A percentile compares a stretch with the other conserved stretches of the same genome.
Conservation (phyloP, 2,113 vertebrate genomes). For the Petroica traversi region DNA sequence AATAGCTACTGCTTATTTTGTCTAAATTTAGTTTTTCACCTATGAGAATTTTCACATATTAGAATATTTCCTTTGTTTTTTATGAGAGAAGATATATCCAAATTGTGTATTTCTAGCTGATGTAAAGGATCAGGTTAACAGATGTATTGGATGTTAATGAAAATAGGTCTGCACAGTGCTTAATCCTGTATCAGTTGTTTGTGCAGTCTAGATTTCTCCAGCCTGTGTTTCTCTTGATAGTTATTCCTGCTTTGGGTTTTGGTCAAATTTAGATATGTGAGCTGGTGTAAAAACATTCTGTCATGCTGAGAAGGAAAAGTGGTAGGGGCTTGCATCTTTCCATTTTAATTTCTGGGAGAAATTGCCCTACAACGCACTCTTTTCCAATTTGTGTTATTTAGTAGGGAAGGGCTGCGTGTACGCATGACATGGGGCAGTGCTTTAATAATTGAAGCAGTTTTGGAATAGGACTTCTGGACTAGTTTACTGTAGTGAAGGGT, state of each 20-base stretch:
- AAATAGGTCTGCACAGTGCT: not conserved
- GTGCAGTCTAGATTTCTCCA: not conserved
- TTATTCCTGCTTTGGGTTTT: not conserved
- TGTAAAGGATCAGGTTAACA: not conserved
- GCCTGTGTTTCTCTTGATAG: not conserved
- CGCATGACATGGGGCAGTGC: accelerated
- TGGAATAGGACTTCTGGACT: not conserved
- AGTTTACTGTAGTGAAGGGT: not conserved
- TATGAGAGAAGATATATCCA: not conserved
- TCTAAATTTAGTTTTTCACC: not conserved
- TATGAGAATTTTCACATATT: not conserved
- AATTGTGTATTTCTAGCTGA: not conserved
- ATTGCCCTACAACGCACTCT: not conserved
- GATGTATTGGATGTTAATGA: not conserved
- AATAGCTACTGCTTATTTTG: not conserved
- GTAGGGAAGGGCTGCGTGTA: not conserved
- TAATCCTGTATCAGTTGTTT: not conserved
- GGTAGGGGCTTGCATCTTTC: not conserved
- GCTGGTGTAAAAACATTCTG: not conserved
- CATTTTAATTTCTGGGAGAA: not conserved
- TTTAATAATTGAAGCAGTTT: not conserved
- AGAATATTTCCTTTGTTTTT: not conserved
- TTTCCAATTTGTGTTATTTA: not conserved
- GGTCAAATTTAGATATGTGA: not conserved
- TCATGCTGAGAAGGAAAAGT: not conserved